Percentiles rank a stretch among this genome's conserved stretches.
These are phyloP conservation scores for Nannospalax galili DNA, from an alignment of 2,113 vertebrate genomes.

Conservation along the genomic window DNA sequence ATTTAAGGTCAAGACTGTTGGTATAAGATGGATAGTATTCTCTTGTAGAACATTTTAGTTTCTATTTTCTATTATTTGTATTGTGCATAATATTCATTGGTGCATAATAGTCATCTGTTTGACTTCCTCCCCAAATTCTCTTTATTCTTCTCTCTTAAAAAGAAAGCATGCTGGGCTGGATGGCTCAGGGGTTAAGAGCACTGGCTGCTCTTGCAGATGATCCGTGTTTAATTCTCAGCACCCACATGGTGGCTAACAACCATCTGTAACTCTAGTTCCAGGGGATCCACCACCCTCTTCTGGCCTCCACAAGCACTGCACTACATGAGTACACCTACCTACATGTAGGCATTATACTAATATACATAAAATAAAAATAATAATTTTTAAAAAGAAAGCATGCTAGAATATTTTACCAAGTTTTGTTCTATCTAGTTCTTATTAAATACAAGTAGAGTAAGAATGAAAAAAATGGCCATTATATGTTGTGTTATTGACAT, in stretches of 20 bases:
- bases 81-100: neutral
- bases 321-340: too few species aligned
- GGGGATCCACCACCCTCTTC: too few species aligned
- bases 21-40: neutral
- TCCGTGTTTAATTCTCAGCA: too few species aligned
- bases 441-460: neutral
- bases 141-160: neutral
- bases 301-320: too few species aligned
- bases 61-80: neutral
- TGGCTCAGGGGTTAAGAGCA: too few species aligned
- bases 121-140: neutral
- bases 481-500: neutral
- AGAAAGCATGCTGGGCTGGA: too few species aligned
- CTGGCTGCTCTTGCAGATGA: too few species aligned
- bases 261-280: too few species aligned
- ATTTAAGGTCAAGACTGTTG: neutral
- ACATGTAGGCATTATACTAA: too few species aligned
- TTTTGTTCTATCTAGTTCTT: neutral
- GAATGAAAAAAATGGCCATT: neutral
- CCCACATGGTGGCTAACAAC: too few species aligned
- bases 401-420: neutral
- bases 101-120: neutral
- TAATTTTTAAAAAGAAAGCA: neutral
- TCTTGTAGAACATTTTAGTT: neutral
- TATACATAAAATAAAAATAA: too few species aligned